phyloP scores from a whole-genome alignment of 1,140 invertebrate genomes.

The Drosophila ohnishii region DNA sequence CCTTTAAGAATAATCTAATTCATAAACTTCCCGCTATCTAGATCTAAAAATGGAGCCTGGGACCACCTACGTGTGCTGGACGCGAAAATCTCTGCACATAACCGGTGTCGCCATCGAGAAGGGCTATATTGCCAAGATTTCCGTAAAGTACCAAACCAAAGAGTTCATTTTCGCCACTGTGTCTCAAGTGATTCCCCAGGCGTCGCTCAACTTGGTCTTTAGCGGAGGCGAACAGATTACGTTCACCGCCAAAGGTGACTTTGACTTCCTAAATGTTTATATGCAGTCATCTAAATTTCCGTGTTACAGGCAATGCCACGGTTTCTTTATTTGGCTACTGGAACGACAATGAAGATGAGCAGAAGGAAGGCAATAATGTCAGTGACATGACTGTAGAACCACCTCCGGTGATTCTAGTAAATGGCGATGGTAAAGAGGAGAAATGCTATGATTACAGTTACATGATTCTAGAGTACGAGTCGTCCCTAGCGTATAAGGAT shows the following conservation, averaged over 20 bases:
- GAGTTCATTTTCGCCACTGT: conserved; percentile 92
- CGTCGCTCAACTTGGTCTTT: conserved; percentile 91
- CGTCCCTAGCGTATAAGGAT: no score
- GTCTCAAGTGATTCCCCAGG: conserved; percentile 87
- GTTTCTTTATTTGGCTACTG: conserved; percentile 91
- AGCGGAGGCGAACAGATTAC: conserved; percentile 85
- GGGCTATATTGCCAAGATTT: conserved; percentile 88
- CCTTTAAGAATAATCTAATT: conserved; percentile 7
- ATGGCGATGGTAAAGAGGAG: no score
- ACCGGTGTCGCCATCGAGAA: conserved; percentile 93
- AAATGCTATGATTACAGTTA: no score
- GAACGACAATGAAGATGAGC: conserved; percentile 76
- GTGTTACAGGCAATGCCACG: conserved; percentile 86
- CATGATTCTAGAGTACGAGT: background rate
- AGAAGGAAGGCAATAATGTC: background rate
- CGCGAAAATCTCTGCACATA: conserved; percentile 91
- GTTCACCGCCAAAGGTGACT: conserved; percentile 86
- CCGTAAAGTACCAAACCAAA: conserved; percentile 88
- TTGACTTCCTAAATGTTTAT: no score
- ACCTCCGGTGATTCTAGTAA: no score
- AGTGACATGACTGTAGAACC: no score
- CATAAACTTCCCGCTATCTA: conserved; percentile 76
- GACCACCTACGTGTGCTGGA: conserved; percentile 92
- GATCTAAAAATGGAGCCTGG: conserved; percentile 92
- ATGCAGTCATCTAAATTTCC: background rate